Evolutionary conservation across 2,888 invertebrate species (phyloP), one percentile per base, ranked within the genome.

Genomic region (Opisthograptis luteolata): DNA sequence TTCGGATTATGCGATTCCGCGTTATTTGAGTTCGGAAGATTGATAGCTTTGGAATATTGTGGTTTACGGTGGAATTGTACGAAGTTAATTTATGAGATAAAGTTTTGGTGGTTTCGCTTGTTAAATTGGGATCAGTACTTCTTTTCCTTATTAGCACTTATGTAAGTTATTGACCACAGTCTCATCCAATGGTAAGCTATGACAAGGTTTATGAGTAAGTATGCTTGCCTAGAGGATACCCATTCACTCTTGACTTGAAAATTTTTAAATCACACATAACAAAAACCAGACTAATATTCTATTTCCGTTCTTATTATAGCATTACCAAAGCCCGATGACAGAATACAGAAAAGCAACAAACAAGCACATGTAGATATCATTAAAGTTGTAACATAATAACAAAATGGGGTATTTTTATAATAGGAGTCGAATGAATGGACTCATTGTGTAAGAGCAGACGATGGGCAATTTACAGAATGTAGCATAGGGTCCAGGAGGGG

Each of bases 361-460:
- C 68, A 68, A 56, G 60, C 65, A 60, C 55, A 63, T 64, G 68
- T 60, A 68, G 66, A 71, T 81, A 82, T 87, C 82, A 87, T 87
- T 87, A 87, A 85, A 86, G 79, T 80, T 82, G 87, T 83, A 87
- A 83, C 86, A 76, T 87, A 79, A 82, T 82, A 84, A 84, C 84
- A 77, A 73, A 73, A 72, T 62, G 75, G 83, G 85, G 76, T 71
- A 70, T 73, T 73, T 76, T 81, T 81, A 85, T 88, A 89, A 89
- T 88, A 70, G 80, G 72, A 64, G 69, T 84, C 75, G 84, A 78
- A 89, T 88, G 76, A 80, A 62, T 74, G 76, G 87, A 79, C 66
- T 65, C 64, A 65, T 84, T 83, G 79, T 83, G 60, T 56, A 51
- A 53, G 60, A 66, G 66, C 69, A 66, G 68, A 62, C 68, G 70